Base-by-base conservation (phyloP, 1,140 invertebrate species). In the Trichomalopsis sarcophagae region DNA sequence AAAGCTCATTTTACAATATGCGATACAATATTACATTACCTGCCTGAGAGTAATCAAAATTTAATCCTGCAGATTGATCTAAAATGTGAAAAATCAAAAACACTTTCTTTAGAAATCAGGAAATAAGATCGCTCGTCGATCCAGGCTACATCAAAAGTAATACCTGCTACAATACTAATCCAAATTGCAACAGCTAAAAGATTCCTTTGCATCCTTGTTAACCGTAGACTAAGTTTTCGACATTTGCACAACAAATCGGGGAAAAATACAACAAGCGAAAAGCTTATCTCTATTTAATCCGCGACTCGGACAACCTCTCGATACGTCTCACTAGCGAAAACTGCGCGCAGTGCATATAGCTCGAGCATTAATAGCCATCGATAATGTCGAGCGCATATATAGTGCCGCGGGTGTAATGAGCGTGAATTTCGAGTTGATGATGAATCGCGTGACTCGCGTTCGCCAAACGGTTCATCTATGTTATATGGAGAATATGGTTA, bases 11-110 rank as follows among this genome's bases (percentile, higher is more conserved):
- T 50, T 13, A 13, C 9, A 50, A 50, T 17, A 50, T 55, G 14
- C 1, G 11, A 55, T 55, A 21, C 17, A 36, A 55, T 55, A 40
- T 2, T n/a, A n/a, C n/a, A n/a, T 10, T 55, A 77, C 75, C 75
- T 77, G 44, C 3, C 44, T 13, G 44, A n/a, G 75, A 27, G 14
- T 77, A 77, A 27, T 77, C 75, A 40, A 62, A 77, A 11, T 55
- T 33, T 7, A 44, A n/a, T 75, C 21, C 73, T 36, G 11, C 14
- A 3, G 33, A 7, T 36, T 4, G 73, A 75, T 33, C 73, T 75
- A 7, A 75, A 75, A 75, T 13, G 2, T 71, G 0, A 33, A 71
- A 11, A 27, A 69, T 69, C 11, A 17, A 17, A n/a, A 6, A 62
- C 21, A 21, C 17, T 0, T 44, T 62, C 33, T 0, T 27, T 21